Conservation (phyloP, 2,113 vertebrate species). For the Alethe castanea region DNA sequence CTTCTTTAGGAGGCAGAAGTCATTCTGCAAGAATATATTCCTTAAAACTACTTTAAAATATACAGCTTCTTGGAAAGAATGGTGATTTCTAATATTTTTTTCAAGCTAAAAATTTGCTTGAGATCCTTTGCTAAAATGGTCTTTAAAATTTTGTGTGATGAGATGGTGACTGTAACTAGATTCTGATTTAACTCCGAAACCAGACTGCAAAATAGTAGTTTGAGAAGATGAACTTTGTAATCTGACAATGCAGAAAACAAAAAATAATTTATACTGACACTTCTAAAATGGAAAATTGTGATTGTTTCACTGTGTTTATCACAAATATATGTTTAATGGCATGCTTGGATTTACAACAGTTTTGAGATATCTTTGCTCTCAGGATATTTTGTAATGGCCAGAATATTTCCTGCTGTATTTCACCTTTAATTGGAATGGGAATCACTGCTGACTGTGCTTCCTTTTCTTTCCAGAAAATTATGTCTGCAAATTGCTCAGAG, state of each 20-base stretch:
- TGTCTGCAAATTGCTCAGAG: background rate
- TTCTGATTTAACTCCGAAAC: conserved; percentile 1
- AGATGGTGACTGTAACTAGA: background rate
- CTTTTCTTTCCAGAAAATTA: background rate
- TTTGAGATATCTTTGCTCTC: background rate
- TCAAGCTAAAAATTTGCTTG: conserved; percentile 22
- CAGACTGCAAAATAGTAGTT: background rate
- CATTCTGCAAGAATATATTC: background rate
- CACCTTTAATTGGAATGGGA: background rate
- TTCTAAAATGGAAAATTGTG: background rate
- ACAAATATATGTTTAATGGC: background rate
- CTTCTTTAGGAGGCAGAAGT: background rate
- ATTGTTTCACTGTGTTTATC: background rate
- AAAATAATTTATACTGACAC: background rate
- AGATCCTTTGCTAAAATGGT: background rate
- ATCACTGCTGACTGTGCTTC: background rate
- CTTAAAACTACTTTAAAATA: background rate
- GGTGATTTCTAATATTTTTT: background rate
- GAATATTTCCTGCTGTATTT: background rate
- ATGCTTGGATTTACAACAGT: background rate
- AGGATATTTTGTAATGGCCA: background rate
- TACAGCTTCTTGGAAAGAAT: background rate
- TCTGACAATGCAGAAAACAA: background rate
- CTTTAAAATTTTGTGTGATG: background rate
- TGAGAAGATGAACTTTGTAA: background rate